phyloP scores from a whole-genome alignment of 2,888 invertebrate genomes.

The Apodemia zela region DNA sequence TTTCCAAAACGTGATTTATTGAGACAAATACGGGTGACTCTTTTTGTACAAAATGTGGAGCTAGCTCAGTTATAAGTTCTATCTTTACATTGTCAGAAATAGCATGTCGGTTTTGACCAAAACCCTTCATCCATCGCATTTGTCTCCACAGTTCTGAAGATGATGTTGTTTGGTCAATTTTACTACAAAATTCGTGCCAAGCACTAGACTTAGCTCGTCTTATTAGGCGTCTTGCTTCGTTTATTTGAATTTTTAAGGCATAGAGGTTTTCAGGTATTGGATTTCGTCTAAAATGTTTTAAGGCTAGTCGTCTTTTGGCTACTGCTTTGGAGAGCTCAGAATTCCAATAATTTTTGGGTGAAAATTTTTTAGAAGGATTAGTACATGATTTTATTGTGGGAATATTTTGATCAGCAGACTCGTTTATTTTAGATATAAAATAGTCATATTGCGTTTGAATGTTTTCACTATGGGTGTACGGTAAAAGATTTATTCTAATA shows the following conservation, averaged over 20 bases:
- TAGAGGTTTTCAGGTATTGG: constrained; percentile 24
- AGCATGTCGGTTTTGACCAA: background rate
- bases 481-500: too few relatives aligned
- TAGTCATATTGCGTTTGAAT: too few relatives aligned
- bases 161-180: background rate
- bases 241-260: constrained; percentile 20
- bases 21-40: background rate
- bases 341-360: too few relatives aligned
- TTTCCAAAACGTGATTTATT: background rate
- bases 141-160: background rate
- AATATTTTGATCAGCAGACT: background rate
- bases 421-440: too few relatives aligned
- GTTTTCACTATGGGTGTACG: too few relatives aligned
- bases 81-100: background rate
- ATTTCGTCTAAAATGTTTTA: background rate
- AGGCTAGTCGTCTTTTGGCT: background rate
- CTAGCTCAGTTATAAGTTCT: background rate
- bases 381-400: background rate
- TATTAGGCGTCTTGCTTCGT: constrained; percentile 13
- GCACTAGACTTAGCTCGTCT: constrained; percentile 3
- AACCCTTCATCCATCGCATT: background rate
- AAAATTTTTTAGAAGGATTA: too few relatives aligned
- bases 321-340: background rate
- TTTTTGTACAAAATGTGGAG: background rate
- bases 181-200: constrained; percentile 22